Evolutionary conservation across 2,888 invertebrate species (phyloP).

Genomic region (Ctenicera cuprea): DNA sequence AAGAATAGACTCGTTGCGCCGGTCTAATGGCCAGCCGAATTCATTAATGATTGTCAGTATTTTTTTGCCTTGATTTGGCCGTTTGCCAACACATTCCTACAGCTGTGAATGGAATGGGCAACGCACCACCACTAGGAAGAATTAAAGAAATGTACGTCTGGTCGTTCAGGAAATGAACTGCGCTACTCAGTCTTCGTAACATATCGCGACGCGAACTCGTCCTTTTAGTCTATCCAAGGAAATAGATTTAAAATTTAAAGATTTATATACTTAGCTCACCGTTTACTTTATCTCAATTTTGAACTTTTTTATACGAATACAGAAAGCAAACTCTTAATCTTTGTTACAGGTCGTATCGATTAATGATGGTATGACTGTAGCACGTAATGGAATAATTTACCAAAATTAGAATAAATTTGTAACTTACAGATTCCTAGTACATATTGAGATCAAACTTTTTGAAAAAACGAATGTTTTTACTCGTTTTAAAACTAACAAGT

Average conservation of each 20-base stretch:
- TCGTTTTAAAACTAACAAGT: too few relatives aligned
- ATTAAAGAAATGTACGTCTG: conserved; percentile 56
- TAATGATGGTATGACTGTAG: neutral
- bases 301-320: conserved; percentile 42
- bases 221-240: conserved; percentile 56
- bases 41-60: conserved; percentile 58
- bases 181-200: conserved; percentile 47
- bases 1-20: conserved; percentile 56
- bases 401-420: too few relatives aligned
- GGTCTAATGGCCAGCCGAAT: conserved; percentile 55
- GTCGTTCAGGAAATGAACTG: conserved; percentile 47
- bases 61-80: conserved; percentile 54
- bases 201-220: conserved; percentile 48
- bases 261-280: conserved; percentile 59
- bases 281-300: conserved; percentile 59
- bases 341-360: conserved; percentile 25
- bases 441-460: too few relatives aligned
- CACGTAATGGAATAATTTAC: too few relatives aligned
- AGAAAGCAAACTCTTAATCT: conserved; percentile 29
- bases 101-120: conserved; percentile 55
- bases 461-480: too few relatives aligned
- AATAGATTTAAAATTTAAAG: conserved; percentile 59
- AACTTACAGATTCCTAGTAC: too few relatives aligned
- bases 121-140: conserved; percentile 49
- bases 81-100: conserved; percentile 55